Evolutionary conservation across 1,140 invertebrate genomes (phyloP).

Genomic region (Phthorimaea operculella): DNA sequence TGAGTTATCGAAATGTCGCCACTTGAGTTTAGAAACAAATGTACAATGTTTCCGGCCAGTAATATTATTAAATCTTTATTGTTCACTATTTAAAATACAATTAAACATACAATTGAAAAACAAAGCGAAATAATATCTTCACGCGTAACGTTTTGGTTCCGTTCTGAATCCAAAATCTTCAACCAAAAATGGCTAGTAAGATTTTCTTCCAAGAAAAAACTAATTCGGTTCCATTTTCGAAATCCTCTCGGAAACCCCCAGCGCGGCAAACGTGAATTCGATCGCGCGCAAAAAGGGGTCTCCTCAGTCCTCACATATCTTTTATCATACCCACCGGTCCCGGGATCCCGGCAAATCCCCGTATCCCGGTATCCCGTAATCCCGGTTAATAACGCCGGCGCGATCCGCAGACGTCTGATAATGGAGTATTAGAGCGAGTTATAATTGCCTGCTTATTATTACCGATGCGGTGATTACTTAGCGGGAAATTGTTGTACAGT

Average conservation of each 20-base stretch:
- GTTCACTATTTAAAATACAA: too few species aligned
- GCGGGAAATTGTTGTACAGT: background rate
- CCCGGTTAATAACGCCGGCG: constrained; percentile 60
- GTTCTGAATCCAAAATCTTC: too few species aligned
- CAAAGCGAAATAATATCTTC: too few species aligned
- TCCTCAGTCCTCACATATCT: constrained; percentile 35
- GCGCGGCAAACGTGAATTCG: constrained; percentile 1
- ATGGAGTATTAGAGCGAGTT: constrained; percentile 48
- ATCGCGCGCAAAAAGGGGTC: constrained; percentile 4
- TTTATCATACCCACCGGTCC: constrained; percentile 56
- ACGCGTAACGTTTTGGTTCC: too few species aligned
- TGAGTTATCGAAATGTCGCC: too few species aligned
- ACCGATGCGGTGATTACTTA: constrained; percentile 22
- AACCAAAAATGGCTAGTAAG: too few species aligned
- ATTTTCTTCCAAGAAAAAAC: constrained; percentile 5
- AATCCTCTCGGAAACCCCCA: background rate
- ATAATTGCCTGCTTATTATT: constrained; percentile 51
- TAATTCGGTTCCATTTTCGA: background rate
- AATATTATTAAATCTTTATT: too few species aligned
- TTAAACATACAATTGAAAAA: too few species aligned
- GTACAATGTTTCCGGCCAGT: too few species aligned
- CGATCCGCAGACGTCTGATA: constrained; percentile 42
- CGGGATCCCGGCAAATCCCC: constrained; percentile 60
- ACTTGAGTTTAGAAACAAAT: too few species aligned
- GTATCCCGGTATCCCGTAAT: constrained; percentile 54